Evolutionary conservation across 2,113 vertebrate genomes (phyloP), one percentile per base, ranked within the genome.

Genomic region (Nyctibius bracteatus): DNA sequence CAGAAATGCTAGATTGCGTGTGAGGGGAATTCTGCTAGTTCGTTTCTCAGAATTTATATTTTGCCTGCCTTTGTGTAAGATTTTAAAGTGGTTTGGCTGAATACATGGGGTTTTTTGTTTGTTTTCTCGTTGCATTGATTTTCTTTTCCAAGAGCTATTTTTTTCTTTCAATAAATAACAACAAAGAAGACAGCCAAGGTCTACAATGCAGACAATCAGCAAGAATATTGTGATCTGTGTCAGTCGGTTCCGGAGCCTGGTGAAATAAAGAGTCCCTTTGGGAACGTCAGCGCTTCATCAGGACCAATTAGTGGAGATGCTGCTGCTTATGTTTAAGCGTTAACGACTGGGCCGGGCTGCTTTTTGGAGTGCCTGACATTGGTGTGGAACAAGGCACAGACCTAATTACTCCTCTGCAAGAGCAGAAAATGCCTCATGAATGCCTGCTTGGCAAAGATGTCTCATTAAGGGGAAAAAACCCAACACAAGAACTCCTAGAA

Each of bases 261-360:
- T 94, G 96, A 97, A 98, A 98, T 97, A 98, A 98, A 98, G 89
- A 96, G 92, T 92, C 94, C 94, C 94, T 98, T 98, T 98, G 98
- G 97, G 98, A 98, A 98, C 44, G 65, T 97, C 97, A 97, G 96
- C 90, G 92, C 97, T 98, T 98, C 97, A 97, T 97, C 96, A 98
- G 95, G 97, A 98, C 98, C 97, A 98, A 98, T 98, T 98, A 98
- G 98, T 97, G 95, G 94, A 98, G 98, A 98, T 98, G 97, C 97
- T 83, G 94, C 93, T 97, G 97, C 97, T 98, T 98, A 93, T 98
- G 97, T 98, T 97, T 96, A 97, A 97, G 97, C 97, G 97, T 97
- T 98, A 98, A 98, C 95, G 95, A 98, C 97, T 96, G 96, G 98
- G 97, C 97, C 98, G 97, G 97, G 96, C 95, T 97, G 97, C 94